Percentiles rank a stretch among this genome's conserved stretches.
phyloP scores from a whole-genome alignment of 2,113 vertebrate genomes.

The Mugil cephalus region DNA sequence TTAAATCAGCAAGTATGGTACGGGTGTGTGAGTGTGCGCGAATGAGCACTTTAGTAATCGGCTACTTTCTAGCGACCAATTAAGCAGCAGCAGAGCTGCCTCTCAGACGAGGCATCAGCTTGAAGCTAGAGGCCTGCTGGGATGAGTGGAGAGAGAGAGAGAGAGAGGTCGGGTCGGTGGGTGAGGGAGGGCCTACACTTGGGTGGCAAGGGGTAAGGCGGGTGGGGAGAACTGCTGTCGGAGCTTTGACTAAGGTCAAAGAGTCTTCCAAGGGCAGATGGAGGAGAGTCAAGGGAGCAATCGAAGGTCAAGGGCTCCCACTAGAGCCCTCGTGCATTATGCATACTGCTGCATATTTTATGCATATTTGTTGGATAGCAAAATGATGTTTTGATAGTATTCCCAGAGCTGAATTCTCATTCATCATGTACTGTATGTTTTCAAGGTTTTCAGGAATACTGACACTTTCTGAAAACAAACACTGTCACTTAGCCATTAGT shows the following conservation, averaged over 20 bases:
- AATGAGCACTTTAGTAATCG: slow-evolving; percentile 77
- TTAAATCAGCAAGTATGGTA: slow-evolving; percentile 42
- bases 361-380: slow-evolving; percentile 43
- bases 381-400: slow-evolving; percentile 22
- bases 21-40: slow-evolving; percentile 4
- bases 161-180: not conserved
- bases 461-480: not conserved
- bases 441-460: slow-evolving; percentile 16
- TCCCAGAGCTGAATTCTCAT: not conserved
- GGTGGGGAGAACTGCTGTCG: not conserved
- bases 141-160: not conserved
- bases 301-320: slow-evolving; percentile 44
- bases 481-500: no score
- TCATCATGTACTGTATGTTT: slow-evolving; percentile 7
- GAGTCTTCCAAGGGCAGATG: slow-evolving; percentile 17
- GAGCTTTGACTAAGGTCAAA: slow-evolving; percentile 18
- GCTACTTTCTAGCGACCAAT: slow-evolving; percentile 81
- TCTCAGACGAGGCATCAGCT: not conserved
- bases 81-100: slow-evolving; percentile 59
- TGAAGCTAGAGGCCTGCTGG: not conserved
- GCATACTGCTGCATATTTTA: slow-evolving; percentile 51
- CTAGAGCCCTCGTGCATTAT: slow-evolving; percentile 34
- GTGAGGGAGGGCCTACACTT: not conserved
- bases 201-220: not conserved
- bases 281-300: slow-evolving; percentile 25